Evolutionary conservation across 1,140 invertebrate genomes (phyloP), one percentile per base, ranked within the genome.

Genomic region (Zophobas atratus): DNA sequence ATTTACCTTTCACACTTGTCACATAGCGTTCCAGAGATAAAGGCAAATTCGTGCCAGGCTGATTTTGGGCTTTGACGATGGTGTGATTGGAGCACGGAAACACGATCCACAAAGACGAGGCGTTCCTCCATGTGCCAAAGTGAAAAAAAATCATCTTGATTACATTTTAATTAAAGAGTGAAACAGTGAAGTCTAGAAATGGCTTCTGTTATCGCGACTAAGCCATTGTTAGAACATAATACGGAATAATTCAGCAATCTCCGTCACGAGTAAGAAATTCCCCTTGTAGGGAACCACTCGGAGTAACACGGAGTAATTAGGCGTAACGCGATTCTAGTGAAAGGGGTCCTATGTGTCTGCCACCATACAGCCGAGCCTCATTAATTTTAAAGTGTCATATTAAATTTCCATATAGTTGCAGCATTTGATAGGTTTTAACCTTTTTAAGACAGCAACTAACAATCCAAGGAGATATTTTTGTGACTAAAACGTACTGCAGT

Each of bases 341-440:
- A 78, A 78, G 73, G 73, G 77, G 74, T 71, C 60, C 43, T 53
- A 49, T 75, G 41, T 75, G 70, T 48, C 73, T 49, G 49, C 49
- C 49, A 51, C 49, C 49, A 46, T 67, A 67, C 39, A 67, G 60
- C 77, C 46, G 6, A 67, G 60, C 77, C 46, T 78, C 77, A 78
- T 78, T 74, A 78, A 78, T 78, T 78, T 78, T 70, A 70, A 55
- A 78, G 48, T 78, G 77, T 78, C 77, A 75, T 78, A 78, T 78
- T 78, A 75, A 75, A 78, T 78, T 78, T 75, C 70, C 41, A 34
- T 32, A n/a, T 51, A 51, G 55, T 8, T 34, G 55, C 35, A 2
- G 32, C 8, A 56, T 56, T 56, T 67, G 38, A 67, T 67, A 38
- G 34, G 36, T 43, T n/a, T 55, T 36, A 71, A 46, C 33, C 8